phyloP scores from a whole-genome alignment of 2,888 invertebrate species.

The Amphipyra tragopoginis region DNA sequence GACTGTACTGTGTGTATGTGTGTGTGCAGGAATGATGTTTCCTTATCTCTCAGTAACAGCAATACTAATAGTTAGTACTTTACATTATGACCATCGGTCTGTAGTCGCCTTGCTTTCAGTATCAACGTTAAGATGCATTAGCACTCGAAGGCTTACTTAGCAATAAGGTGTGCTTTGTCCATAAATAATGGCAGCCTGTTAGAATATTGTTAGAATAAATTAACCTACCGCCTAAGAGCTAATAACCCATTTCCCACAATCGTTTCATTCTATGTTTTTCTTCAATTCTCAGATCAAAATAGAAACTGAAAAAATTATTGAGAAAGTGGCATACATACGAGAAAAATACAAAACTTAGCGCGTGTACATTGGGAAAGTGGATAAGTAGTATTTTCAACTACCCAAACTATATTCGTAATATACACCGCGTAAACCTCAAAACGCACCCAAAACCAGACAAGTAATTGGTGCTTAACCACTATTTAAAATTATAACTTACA shows the following conservation, averaged over 20 bases:
- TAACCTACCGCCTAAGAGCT: slow-evolving; percentile 13
- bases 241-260: slow-evolving; percentile 40
- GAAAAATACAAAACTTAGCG: not conserved
- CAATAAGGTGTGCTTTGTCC: not conserved
- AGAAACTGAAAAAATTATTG: slow-evolving; percentile 26
- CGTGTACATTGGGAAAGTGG: not conserved
- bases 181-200: slow-evolving; percentile 12
- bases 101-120: slow-evolving; percentile 1
- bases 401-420: too few species aligned
- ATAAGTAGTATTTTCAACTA: too few species aligned
- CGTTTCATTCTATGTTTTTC: slow-evolving; percentile 14
- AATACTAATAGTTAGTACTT: slow-evolving; percentile 13
- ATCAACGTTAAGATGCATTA: slow-evolving; percentile 16
- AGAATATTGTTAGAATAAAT: slow-evolving; percentile 5
- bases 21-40: not conserved
- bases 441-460: too few species aligned
- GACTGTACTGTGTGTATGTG: too few species aligned
- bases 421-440: too few species aligned
- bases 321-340: slow-evolving; percentile 40
- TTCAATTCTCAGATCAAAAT: slow-evolving; percentile 18
- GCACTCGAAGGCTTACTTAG: slow-evolving; percentile 21
- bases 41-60: slow-evolving; percentile 4
- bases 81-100: not conserved
- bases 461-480: too few species aligned
- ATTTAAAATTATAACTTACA: too few species aligned